These are phyloP conservation scores for Zygogramma bicolorata DNA, from an alignment of 2,888 invertebrate genomes.

Conservation along the genomic window DNA sequence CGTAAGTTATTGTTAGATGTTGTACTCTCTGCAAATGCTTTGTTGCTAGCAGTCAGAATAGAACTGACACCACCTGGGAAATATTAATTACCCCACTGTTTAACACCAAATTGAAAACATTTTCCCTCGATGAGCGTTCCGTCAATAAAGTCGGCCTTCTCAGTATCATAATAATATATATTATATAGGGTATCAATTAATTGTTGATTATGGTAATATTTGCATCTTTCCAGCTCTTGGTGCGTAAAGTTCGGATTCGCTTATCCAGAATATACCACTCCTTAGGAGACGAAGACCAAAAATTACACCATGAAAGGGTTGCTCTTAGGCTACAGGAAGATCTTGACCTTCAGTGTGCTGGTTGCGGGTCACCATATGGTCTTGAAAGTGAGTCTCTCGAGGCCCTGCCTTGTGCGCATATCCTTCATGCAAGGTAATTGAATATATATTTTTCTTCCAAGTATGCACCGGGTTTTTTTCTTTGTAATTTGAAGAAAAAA, in stretches of 20 bases:
- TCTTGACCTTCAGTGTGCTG: conserved; percentile 83
- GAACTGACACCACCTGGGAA: too few species aligned
- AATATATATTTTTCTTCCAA: not conserved
- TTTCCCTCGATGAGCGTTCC: too few species aligned
- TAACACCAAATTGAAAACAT: too few species aligned
- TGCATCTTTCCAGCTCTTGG: conserved; percentile 78
- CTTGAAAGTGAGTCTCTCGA: conserved; percentile 80
- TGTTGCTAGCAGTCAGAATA: too few species aligned
- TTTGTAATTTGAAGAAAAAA: not conserved
- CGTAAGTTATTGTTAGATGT: too few species aligned
- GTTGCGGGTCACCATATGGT: conserved; percentile 84
- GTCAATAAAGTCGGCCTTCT: too few species aligned
- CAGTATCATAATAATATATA: too few species aligned
- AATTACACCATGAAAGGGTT: conserved; percentile 80
- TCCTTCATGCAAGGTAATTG: conserved; percentile 84
- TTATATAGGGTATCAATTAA: too few species aligned
- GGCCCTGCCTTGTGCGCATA: conserved; percentile 88
- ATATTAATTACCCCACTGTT: too few species aligned
- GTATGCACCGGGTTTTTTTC: not conserved
- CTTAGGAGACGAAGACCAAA: conserved; percentile 84
- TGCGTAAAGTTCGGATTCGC: conserved; percentile 82
- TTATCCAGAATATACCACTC: conserved; percentile 85
- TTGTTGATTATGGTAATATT: not conserved
- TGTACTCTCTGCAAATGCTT: too few species aligned
- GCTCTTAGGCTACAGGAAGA: conserved; percentile 76